A percentile compares a stretch with the other conserved stretches of the same genome.
Evolutionary conservation across 2,888 invertebrate species (phyloP).

Genomic region (Stenodema calcarata): DNA sequence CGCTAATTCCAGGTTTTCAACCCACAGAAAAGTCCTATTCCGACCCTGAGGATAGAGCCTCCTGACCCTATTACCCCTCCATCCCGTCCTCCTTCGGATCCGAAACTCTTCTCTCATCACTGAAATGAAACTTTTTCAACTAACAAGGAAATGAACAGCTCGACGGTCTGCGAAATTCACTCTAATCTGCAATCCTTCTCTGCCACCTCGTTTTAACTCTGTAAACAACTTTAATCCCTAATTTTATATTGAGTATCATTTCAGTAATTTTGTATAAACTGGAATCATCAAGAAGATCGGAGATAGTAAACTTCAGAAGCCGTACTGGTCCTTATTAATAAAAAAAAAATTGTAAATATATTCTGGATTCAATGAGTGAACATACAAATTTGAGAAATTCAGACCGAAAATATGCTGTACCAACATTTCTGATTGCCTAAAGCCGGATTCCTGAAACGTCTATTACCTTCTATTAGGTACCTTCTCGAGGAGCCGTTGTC

Average conservation of each 20-base stretch:
- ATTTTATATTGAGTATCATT: not conserved
- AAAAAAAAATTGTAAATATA: too few species aligned
- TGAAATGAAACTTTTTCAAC: slow-evolving; percentile 20
- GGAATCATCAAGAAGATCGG: too few species aligned
- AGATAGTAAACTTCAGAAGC: too few species aligned
- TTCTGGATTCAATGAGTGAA: too few species aligned
- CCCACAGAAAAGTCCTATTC: not conserved
- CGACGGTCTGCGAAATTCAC: not conserved
- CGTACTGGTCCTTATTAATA: too few species aligned
- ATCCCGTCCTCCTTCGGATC: not conserved
- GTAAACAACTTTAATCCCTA: slow-evolving; percentile 4
- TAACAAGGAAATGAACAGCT: not conserved
- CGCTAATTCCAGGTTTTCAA: slow-evolving; percentile 10
- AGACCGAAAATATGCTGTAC: too few species aligned
- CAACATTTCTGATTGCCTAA: too few species aligned
- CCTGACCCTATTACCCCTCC: not conserved
- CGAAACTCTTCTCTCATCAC: not conserved
- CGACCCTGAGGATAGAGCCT: not conserved
- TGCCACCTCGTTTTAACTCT: not conserved
- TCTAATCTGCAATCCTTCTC: slow-evolving; percentile 2
- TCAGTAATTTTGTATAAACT: not conserved
- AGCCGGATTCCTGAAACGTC: too few species aligned
- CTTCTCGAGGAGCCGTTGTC: too few species aligned
- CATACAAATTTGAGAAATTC: too few species aligned
- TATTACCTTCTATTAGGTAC: too few species aligned